Evolutionary conservation across 2,797 vertebrate species (phyloP).

Genomic region (Sus cebifrons): DNA sequence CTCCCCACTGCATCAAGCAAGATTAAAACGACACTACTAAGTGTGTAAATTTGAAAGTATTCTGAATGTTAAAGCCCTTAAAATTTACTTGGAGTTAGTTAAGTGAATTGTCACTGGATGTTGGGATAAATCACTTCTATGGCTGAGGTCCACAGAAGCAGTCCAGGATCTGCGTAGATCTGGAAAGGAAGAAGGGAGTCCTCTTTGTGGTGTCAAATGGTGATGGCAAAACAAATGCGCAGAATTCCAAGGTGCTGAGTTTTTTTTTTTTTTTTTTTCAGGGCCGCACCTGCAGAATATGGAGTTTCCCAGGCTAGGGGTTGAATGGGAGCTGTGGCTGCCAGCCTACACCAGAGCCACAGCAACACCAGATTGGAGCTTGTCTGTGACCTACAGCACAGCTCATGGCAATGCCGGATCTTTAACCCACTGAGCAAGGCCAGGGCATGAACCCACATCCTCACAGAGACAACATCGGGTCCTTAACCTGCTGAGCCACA

Average conservation of each 20-base stretch:
- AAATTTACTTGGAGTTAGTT: not conserved
- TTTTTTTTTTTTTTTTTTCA: not conserved
- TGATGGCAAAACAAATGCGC: not conserved
- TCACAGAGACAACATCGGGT: no score
- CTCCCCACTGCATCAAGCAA: not conserved
- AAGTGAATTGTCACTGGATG: not conserved
- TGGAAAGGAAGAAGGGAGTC: not conserved
- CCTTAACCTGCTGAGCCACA: no score
- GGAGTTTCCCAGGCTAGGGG: no score
- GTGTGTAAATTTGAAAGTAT: not conserved
- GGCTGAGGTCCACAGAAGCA: not conserved
- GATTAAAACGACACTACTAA: conserved; percentile 1
- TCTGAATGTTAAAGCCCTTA: not conserved
- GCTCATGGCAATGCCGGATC: no score
- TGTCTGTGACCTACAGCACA: no score
- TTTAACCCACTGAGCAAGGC: no score
- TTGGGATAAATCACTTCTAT: not conserved
- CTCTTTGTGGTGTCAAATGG: conserved; percentile 7
- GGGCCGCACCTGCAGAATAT: no score
- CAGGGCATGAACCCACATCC: no score
- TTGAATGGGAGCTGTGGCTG: no score
- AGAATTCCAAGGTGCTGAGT: conserved; percentile 46
- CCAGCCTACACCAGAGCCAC: no score
- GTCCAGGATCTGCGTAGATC: not conserved
- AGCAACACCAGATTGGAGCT: no score